Percentiles rank a stretch among this genome's conserved stretches.
Conservation (phyloP, 53 echinoderm and acorn worm species). For the Echinarachnius parma region DNA sequence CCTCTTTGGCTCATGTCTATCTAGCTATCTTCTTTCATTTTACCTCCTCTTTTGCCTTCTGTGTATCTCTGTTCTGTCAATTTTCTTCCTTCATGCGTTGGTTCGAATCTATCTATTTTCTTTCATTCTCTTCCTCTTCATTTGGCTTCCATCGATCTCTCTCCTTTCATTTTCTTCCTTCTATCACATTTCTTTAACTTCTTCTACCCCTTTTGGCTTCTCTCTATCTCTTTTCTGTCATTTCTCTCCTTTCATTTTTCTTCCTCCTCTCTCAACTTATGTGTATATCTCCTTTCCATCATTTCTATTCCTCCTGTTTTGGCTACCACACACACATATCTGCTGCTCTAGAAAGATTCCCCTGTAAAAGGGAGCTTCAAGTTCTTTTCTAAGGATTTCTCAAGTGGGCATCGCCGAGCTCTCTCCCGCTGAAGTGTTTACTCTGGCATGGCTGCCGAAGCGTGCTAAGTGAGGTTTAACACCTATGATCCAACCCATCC, state of each 20-base stretch:
- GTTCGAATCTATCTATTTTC: neutral
- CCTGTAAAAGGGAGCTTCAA: neutral
- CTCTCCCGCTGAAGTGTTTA: neutral
- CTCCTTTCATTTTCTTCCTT: too few species aligned
- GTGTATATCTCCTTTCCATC: too few species aligned
- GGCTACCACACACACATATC: neutral
- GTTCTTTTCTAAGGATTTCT: constrained; percentile 1
- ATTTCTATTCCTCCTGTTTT: neutral
- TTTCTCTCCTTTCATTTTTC: neutral
- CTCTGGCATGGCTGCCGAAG: neutral
- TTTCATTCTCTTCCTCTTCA: neutral
- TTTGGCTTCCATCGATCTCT: neutral
- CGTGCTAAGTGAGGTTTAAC: constrained; percentile 9
- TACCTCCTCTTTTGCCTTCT: neutral
- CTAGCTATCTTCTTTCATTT: too few species aligned
- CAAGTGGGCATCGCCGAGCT: constrained; percentile 13
- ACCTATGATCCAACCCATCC: too few species aligned
- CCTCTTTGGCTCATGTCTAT: too few species aligned
- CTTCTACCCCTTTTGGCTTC: neutral
- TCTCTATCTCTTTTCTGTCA: neutral
- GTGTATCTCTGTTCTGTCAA: too few species aligned
- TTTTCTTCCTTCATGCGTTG: too few species aligned
- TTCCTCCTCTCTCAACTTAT: neutral
- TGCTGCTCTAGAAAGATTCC: neutral
- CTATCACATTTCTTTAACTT: neutral